Conservation (phyloP, 2,888 invertebrate genomes). For the Magallana nippona region DNA sequence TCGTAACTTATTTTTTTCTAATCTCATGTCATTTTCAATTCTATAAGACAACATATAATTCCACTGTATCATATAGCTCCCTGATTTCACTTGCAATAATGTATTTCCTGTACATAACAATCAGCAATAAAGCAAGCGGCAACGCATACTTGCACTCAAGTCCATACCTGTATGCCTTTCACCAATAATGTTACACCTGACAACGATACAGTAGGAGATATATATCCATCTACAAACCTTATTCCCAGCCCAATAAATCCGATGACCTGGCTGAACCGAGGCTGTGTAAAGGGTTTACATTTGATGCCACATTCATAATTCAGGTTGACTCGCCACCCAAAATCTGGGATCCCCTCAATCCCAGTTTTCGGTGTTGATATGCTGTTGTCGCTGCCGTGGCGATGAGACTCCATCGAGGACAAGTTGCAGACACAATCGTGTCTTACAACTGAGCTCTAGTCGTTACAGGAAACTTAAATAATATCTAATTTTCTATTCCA, state of each 20-base stretch:
- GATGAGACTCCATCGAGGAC: conserved; percentile 22
- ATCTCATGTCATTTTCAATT: too few species aligned
- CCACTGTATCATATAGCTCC: too few species aligned
- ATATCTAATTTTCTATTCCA: not conserved
- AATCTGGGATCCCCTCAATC: conserved; percentile 74
- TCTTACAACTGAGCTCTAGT: not conserved
- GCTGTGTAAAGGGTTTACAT: conserved; percentile 78
- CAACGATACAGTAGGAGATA: not conserved
- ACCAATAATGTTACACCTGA: too few species aligned
- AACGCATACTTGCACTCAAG: not conserved
- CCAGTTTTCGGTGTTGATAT: conserved; percentile 65
- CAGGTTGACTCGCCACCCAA: conserved; percentile 75
- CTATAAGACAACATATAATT: too few species aligned
- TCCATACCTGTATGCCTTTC: not conserved
- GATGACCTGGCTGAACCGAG: conserved; percentile 86
- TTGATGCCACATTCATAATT: conserved; percentile 71
- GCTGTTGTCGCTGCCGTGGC: conserved; percentile 61
- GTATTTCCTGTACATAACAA: not conserved
- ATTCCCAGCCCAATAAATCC: conserved; percentile 86
- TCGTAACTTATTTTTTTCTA: too few species aligned
- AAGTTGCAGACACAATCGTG: not conserved
- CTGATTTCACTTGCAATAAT: too few species aligned
- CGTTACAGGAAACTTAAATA: not conserved
- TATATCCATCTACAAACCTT: conserved; percentile 82
- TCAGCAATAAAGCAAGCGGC: not conserved